Evolutionary conservation across 2,797 vertebrate species (phyloP).

Genomic region (Pangasius krempfi): DNA sequence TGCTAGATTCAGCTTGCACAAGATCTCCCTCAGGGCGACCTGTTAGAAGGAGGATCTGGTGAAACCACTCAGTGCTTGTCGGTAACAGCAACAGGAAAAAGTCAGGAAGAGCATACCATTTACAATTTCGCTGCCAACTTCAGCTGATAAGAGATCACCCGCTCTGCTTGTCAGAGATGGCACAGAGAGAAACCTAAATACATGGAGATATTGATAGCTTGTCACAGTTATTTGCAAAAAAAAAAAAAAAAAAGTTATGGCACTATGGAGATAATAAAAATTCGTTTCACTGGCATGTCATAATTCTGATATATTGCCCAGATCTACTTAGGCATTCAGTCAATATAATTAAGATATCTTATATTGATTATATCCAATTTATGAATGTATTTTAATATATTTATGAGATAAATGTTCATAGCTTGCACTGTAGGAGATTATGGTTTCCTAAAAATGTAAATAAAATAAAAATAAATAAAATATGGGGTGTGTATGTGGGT

Average conservation of each 20-base stretch:
- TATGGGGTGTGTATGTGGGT: neutral
- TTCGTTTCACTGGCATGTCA: neutral
- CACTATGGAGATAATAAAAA: neutral
- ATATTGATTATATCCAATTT: neutral
- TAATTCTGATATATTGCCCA: neutral
- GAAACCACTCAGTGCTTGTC: conserved; percentile 19
- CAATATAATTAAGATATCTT: neutral
- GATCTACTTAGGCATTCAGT: neutral
- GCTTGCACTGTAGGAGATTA: neutral
- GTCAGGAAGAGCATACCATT: neutral
- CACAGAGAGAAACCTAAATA: neutral
- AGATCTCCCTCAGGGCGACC: neutral
- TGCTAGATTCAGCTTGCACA: neutral
- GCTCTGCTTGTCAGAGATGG: conserved; percentile 20
- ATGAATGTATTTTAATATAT: neutral
- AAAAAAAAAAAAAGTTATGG: too few species aligned
- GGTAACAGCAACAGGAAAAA: neutral
- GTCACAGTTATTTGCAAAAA: neutral
- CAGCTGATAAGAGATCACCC: neutral
- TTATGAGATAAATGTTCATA: neutral
- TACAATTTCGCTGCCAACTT: neutral
- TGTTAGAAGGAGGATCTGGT: conserved; percentile 19
- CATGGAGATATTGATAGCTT: neutral
- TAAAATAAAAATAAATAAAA: neutral
- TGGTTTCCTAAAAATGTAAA: neutral